Percentiles rank a stretch among this genome's conserved stretches.
Conservation (phyloP, 53 echinoderm and acorn worm species). For the Henricia sp. region DNA sequence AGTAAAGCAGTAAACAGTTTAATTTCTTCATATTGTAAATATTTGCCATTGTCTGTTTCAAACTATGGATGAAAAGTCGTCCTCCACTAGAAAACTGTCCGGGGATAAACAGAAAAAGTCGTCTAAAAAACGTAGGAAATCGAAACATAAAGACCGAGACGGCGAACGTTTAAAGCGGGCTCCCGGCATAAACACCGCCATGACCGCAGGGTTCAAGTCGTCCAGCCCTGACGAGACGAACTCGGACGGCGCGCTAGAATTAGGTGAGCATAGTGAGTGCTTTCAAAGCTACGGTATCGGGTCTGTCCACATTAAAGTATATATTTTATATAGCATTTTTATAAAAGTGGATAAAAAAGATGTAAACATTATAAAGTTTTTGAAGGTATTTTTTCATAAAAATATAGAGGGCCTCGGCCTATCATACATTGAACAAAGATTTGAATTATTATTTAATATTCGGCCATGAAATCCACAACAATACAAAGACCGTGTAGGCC, state of each 20-base stretch:
- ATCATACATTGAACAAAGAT: too few relatives aligned
- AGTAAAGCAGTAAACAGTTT: neutral
- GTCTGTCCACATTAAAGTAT: too few relatives aligned
- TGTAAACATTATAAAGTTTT: too few relatives aligned
- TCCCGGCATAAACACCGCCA: conserved; percentile 23
- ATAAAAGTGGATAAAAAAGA: too few relatives aligned
- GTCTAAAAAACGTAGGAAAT: conserved; percentile 46
- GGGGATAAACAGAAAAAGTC: conserved; percentile 70
- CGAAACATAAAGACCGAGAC: conserved; percentile 73
- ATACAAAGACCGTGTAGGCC: too few relatives aligned
- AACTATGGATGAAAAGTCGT: conserved; percentile 74
- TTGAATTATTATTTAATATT: too few relatives aligned
- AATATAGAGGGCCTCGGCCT: too few relatives aligned
- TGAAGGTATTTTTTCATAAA: too few relatives aligned
- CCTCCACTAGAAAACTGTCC: conserved; percentile 60
- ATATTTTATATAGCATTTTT: too few relatives aligned
- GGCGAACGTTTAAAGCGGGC: conserved; percentile 57
- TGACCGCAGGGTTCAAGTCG: conserved; percentile 39
- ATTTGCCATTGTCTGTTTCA: neutral
- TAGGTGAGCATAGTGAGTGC: conserved; percentile 65
- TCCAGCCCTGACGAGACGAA: conserved; percentile 81
- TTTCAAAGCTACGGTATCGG: too few relatives aligned
- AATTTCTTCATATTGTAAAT: neutral
- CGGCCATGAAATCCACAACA: too few relatives aligned
- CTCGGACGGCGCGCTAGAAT: conserved; percentile 81